These are phyloP conservation scores for Morpho deidamia DNA, from an alignment of 2,888 invertebrate species.

Conservation along the genomic window DNA sequence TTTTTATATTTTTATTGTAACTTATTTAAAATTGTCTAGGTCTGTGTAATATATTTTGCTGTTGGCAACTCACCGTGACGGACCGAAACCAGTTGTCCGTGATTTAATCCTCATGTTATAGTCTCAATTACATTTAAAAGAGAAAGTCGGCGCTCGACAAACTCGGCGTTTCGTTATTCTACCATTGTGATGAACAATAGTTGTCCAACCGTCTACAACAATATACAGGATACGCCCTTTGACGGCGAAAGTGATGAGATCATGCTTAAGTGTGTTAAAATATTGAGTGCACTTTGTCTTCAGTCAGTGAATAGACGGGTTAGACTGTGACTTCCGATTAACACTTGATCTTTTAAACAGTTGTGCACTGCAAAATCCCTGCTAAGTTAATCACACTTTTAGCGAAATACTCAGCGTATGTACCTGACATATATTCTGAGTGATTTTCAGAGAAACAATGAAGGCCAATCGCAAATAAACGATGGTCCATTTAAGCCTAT, in stretches of 20 bases:
- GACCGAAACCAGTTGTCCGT: conserved; percentile 13
- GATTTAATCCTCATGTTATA: conserved; percentile 10
- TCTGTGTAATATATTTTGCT: background rate
- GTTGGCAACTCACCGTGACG: background rate
- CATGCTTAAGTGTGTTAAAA: conserved; percentile 19
- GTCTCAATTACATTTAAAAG: conserved; percentile 17
- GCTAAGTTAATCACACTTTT: no score
- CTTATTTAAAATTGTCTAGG: no score
- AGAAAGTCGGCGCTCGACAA: conserved; percentile 38
- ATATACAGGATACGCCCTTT: conserved; percentile 29
- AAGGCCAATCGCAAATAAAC: no score
- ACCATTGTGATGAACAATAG: conserved; percentile 51
- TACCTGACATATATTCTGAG: no score
- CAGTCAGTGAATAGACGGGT: background rate
- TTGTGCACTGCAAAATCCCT: no score
- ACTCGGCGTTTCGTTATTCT: conserved; percentile 43
- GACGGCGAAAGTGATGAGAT: conserved; percentile 33
- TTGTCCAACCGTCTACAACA: conserved; percentile 29
- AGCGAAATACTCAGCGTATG: no score
- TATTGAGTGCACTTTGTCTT: conserved; percentile 12
- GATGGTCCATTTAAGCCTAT: no score
- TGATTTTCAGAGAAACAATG: no score
- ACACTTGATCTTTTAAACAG: background rate
- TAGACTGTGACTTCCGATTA: background rate
- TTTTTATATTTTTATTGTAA: no score